Percentiles rank a stretch among this genome's conserved stretches.
phyloP scores from a whole-genome alignment of 2,113 vertebrate species.

The Psophia crepitans region DNA sequence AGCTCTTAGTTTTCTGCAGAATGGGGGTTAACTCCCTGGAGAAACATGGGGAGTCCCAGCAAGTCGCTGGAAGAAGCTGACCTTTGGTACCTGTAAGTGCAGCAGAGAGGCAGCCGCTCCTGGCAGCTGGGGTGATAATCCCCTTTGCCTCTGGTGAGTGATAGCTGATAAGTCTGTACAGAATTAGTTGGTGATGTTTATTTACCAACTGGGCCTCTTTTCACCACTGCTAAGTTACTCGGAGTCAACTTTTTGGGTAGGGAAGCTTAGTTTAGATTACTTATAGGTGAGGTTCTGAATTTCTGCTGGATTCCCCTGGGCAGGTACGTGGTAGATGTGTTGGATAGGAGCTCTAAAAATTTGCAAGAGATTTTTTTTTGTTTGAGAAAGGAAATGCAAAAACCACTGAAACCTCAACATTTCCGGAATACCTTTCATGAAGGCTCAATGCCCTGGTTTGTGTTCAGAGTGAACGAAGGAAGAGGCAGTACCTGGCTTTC shows the following conservation, averaged over 20 bases:
- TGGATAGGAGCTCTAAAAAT: background rate
- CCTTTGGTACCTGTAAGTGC: constrained; percentile 70
- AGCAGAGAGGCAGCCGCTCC: background rate
- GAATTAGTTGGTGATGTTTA: constrained; percentile 55
- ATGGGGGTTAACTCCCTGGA: constrained; percentile 36
- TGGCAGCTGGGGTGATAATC: constrained; percentile 73
- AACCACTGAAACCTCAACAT: background rate
- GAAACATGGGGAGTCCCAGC: background rate
- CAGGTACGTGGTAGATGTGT: background rate
- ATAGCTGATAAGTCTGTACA: constrained; percentile 60
- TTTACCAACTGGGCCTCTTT: constrained; percentile 43
- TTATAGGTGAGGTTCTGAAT: background rate
- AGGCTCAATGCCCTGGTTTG: background rate
- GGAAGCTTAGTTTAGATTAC: background rate
- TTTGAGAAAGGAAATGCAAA: background rate
- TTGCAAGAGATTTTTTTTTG: background rate
- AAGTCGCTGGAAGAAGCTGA: constrained; percentile 50
- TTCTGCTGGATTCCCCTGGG: background rate
- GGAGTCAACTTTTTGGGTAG: background rate
- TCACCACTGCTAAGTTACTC: background rate
- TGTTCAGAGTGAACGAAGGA: background rate
- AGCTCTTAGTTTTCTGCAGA: constrained; percentile 28
- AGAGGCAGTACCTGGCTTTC: background rate
- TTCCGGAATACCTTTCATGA: constrained; percentile 21
- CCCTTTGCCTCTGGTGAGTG: constrained; percentile 58